These are phyloP conservation scores for Lepidostoma basale DNA, from an alignment of 1,140 invertebrate species.

Conservation along the genomic window DNA sequence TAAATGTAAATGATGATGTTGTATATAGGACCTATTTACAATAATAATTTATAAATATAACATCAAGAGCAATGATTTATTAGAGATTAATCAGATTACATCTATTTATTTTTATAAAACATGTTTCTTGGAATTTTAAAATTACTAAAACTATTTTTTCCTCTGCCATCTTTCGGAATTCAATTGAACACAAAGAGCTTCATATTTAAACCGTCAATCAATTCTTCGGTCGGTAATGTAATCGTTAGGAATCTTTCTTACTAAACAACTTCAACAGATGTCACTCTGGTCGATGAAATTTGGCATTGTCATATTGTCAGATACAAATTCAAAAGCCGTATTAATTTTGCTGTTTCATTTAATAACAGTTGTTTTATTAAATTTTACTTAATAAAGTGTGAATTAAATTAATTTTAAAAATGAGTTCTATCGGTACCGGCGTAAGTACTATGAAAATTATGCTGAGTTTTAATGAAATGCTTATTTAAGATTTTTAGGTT, in stretches of 20 bases:
- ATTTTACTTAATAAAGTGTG: too few relatives aligned
- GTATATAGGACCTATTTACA: too few relatives aligned
- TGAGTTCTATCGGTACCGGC: conserved; percentile 96
- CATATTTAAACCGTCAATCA: not conserved
- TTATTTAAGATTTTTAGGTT: conserved; percentile 1
- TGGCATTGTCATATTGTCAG: conserved; percentile 36
- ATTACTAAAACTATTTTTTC: too few relatives aligned
- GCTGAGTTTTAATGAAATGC: not conserved
- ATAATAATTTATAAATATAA: too few relatives aligned
- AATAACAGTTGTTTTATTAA: too few relatives aligned
- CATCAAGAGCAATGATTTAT: too few relatives aligned
- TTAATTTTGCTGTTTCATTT: conserved; percentile 30
- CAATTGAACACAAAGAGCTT: not conserved
- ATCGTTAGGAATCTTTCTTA: not conserved
- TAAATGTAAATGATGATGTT: too few relatives aligned
- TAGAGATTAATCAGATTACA: too few relatives aligned
- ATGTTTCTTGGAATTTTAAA: too few relatives aligned
- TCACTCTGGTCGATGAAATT: not conserved
- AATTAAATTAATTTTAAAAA: too few relatives aligned
- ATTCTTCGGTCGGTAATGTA: not conserved
- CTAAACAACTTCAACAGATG: not conserved
- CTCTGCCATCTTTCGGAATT: too few relatives aligned
- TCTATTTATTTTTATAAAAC: too few relatives aligned
- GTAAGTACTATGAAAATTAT: conserved; percentile 66
- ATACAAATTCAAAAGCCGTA: not conserved